phyloP scores from a whole-genome alignment of 1,140 invertebrate genomes.

The Ostrea denselamellosa region DNA sequence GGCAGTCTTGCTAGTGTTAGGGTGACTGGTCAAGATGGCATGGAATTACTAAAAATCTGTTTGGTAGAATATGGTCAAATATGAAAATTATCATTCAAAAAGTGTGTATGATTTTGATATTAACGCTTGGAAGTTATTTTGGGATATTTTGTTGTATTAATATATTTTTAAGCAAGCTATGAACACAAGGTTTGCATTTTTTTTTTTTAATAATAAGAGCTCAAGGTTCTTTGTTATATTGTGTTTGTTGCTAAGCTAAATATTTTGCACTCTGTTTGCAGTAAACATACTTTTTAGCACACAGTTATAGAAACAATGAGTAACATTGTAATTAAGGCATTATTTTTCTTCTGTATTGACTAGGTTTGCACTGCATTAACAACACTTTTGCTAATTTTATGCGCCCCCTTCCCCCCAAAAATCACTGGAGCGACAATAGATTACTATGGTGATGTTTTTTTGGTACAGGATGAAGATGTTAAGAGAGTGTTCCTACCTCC shows the following conservation, averaged over 20 bases:
- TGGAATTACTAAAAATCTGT: background rate
- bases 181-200: background rate
- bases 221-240: background rate
- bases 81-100: background rate
- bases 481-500: slow-evolving; percentile 63
- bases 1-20: background rate
- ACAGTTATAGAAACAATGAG: background rate
- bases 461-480: slow-evolving; percentile 61
- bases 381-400: background rate
- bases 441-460: background rate
- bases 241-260: background rate
- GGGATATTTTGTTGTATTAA: background rate
- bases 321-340: background rate
- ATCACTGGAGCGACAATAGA: background rate
- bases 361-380: background rate
- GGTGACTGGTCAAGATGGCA: background rate
- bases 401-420: background rate
- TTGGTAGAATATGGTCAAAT: background rate
- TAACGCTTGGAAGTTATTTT: background rate
- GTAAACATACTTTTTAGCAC: background rate
- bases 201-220: no score
- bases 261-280: background rate
- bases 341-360: background rate
- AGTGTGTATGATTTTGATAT: background rate
- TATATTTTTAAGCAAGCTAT: background rate